Evolutionary conservation across 2,797 vertebrate species (phyloP), one percentile per base, ranked within the genome.

Genomic region (Cynopterus sphinx): DNA sequence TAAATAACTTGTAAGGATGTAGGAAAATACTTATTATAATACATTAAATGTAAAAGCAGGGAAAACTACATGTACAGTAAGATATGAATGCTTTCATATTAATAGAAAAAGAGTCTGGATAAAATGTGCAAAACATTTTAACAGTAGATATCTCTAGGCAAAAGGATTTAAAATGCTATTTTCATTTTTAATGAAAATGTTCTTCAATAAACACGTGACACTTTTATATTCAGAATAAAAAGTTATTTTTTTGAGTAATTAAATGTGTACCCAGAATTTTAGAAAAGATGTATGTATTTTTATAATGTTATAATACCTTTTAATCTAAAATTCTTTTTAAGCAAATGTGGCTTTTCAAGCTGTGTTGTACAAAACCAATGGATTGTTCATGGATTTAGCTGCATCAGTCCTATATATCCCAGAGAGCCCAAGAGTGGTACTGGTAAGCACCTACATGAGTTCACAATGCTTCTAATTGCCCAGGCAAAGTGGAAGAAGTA

Each of bases 21-120:
- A 31, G 71, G 36, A 75, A 90, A 94, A 92, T 78, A 92, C 59
- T 96, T 90, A 51, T 51, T 65, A 90, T 57, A 86, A 92, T 87
- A 87, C 46, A 28, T 55, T 83, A 82, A 63, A 46, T 77, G 41
- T 70, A 59, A 87, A 92, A 57, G 33, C 61, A 73, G 31, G 61
- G 24, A 73, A 84, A 87, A 65, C 5, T 51, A 51, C 39, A 78
- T 65, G 11, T 22, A 26, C 15, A 51, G n/a, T 83, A 90, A 94
- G 94, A 74, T 63, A 82, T 28, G 36, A 91, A 93, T 71, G 74
- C 22, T 90, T 97, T 96, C 39, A 31, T 88, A 75, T 19, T 49
- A 28, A 73, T 5, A 70, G 65, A 53, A 93, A 90, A 96, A 16
- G 70, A 85, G 22, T 49, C 2, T 7, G 1, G 12, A 71, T 53